phyloP scores from a whole-genome alignment of 2,113 vertebrate species.

The Psilopogon haemacephalus region DNA sequence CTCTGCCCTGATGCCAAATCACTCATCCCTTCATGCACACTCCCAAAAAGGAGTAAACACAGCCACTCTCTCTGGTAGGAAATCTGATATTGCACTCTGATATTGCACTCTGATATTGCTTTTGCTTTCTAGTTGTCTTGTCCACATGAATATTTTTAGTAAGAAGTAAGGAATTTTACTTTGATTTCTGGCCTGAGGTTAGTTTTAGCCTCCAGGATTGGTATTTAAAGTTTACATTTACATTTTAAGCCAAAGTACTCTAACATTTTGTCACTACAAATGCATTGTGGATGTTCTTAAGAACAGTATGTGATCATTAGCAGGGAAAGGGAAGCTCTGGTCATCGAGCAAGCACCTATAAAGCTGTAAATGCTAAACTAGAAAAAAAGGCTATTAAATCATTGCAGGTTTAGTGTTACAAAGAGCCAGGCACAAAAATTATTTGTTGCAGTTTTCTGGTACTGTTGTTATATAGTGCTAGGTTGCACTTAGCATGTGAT shows the following conservation, averaged over 20 bases:
- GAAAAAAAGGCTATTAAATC: background rate
- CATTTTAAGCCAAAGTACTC: background rate
- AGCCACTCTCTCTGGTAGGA: background rate
- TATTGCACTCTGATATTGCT: background rate
- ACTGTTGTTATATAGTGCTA: background rate
- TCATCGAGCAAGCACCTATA: background rate
- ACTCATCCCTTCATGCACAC: background rate
- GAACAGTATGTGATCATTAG: background rate
- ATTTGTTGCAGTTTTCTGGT: background rate
- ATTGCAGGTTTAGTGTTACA: background rate
- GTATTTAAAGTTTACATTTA: slow-evolving; percentile 22
- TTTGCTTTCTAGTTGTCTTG: slow-evolving; percentile 29
- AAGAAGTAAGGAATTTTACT: background rate
- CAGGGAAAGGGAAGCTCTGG: background rate
- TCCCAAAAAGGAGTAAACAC: slow-evolving; percentile 37
- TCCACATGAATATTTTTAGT: slow-evolving; percentile 37
- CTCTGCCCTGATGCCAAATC: background rate
- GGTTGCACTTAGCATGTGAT: background rate
- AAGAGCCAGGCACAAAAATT: background rate
- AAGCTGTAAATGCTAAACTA: background rate
- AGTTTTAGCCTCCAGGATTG: slow-evolving; percentile 1
- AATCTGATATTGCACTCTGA: background rate
- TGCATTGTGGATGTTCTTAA: background rate
- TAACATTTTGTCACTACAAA: background rate
- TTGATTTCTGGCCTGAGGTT: background rate